Conservation (phyloP, 2,797 vertebrate genomes). For the Squalus acanthias region DNA sequence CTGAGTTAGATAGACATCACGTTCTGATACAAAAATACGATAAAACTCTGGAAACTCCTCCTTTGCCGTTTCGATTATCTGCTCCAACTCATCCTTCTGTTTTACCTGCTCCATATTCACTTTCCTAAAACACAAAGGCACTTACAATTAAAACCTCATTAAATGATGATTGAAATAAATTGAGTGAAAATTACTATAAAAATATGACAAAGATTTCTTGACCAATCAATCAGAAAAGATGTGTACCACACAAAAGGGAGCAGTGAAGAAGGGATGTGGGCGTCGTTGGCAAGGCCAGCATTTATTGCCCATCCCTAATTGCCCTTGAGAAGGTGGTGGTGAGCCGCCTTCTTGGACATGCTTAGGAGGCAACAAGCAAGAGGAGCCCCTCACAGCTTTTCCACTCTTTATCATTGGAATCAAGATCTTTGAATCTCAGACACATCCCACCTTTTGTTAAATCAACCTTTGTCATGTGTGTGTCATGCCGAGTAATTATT, state of each 20-base stretch:
- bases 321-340: too few relatives aligned
- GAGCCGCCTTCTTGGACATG: too few relatives aligned
- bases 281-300: too few relatives aligned
- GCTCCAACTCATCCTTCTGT: constrained; percentile 18
- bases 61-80: not conserved
- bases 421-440: too few relatives aligned
- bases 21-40: constrained; percentile 24
- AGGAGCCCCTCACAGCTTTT: too few relatives aligned
- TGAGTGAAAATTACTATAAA: not conserved
- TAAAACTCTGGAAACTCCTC: not conserved
- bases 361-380: not conserved
- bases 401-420: too few relatives aligned
- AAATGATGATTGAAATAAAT: not conserved
- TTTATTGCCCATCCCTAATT: too few relatives aligned
- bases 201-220: not conserved
- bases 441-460: not conserved
- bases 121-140: not conserved
- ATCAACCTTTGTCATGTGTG: not conserved
- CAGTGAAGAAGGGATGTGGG: not conserved
- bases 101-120: constrained; percentile 16
- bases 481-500: not conserved
- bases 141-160: not conserved
- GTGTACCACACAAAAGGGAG: not conserved
- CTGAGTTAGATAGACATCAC: constrained; percentile 35
- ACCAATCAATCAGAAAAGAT: not conserved